Percentiles rank a stretch among this genome's conserved stretches.
Evolutionary conservation across 1,140 invertebrate species (phyloP).

Genomic region (Mizuhopecten yessoensis): DNA sequence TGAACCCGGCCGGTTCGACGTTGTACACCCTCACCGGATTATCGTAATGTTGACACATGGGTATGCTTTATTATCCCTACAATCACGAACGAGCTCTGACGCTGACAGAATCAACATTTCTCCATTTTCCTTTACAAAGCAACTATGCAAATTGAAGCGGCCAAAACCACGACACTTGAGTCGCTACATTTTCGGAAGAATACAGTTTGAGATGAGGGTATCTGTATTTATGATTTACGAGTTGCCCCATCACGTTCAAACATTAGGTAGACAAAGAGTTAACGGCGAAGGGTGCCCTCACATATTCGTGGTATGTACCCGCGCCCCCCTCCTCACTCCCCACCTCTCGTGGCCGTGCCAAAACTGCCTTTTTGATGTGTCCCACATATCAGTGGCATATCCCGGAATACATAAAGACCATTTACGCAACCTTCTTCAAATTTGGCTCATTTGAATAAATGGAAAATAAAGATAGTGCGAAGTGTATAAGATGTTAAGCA

Average conservation of each 20-base stretch:
- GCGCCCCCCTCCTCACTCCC: not conserved
- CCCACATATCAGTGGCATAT: constrained; percentile 26
- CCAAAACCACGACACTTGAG: constrained; percentile 23
- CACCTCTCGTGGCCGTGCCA: not conserved
- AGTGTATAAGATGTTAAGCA: constrained; percentile 32
- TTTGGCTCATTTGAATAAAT: constrained; percentile 29
- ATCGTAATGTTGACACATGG: not conserved
- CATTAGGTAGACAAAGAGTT: not conserved
- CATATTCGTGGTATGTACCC: not conserved
- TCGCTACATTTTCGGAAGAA: constrained; percentile 13
- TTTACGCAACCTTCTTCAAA: constrained; percentile 26
- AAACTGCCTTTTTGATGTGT: not conserved
- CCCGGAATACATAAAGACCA: not conserved
- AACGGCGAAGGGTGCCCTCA: not conserved
- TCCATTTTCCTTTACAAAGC: constrained; percentile 3
- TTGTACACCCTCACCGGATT: not conserved
- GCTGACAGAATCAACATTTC: not conserved
- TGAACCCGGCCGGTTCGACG: too few species aligned
- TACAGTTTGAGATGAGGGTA: not conserved
- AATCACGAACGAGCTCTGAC: not conserved
- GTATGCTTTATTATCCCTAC: not conserved
- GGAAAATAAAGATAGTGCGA: constrained; percentile 28
- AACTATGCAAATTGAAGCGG: constrained; percentile 13
- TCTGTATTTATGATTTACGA: not conserved
- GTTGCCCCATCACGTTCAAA: not conserved